Evolutionary conservation across 2,113 vertebrate species (phyloP), one percentile per base, ranked within the genome.

Genomic region (Amphilophus citrinellus): DNA sequence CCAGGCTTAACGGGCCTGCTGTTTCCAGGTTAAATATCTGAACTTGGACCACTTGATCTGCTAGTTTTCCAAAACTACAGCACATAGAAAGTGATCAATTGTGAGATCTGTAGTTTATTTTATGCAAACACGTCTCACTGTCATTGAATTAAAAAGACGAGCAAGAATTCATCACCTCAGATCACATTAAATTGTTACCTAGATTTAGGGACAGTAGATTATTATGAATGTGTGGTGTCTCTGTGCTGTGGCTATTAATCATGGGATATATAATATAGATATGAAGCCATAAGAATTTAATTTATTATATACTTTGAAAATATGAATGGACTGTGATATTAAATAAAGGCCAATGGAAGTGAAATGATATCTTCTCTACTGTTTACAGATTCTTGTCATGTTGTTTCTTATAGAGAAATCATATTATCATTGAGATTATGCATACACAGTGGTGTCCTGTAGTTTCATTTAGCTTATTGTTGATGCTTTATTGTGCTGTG

Each of bases 241-340:
- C 47, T 97, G 24, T 27, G 50, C 75, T 88, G 88, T 27, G 62
- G 62, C 59, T 82, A 88, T 77, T 88, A 89, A 88, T 80, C 80
- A 86, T 85, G 89, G 86, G 56, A 83, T 84, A 82, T 83, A 94
- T 88, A 95, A 96, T 96, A 96, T 96, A 96, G 95, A 97, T 81
- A 91, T 86, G 87, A 95, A 97, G 96, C 97, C 96, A 97, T 97
- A 96, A 94, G 92, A 96, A 95, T 97, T 97, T 98, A 98, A 98
- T 96, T 98, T 98, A 98, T 98, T 97, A 95, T 97, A 97, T 96
- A 96, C 96, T 96, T 96, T 96, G 96, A 94, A 95, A 94, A 95
- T 94, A 92, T 95, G 93, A 96, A 95, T 87, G 85, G 87, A 94
- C 91, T 95, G 94, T 93, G 91, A 94, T 87, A 71, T 92, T 63